Conservation (phyloP, 1,140 invertebrate genomes). For the Dinoponera quadriceps region DNA sequence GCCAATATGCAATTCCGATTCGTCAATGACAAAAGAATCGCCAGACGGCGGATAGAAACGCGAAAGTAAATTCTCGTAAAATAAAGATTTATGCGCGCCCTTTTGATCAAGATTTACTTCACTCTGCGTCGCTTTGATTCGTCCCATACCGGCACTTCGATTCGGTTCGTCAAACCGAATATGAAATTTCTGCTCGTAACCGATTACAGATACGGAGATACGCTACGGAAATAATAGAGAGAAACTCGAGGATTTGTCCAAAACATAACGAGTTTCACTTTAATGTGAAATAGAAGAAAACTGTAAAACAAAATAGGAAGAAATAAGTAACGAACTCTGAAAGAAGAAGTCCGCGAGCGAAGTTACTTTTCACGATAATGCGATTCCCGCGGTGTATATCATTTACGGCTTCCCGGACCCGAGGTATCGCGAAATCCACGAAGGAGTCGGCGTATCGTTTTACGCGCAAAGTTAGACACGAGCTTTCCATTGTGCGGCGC, state of each 20-base stretch:
- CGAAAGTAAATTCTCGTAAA: conserved; percentile 6
- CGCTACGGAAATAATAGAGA: neutral
- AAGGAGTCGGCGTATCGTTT: neutral
- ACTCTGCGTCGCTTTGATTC: neutral
- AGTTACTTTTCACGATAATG: too few species aligned
- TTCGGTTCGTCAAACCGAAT: conserved; percentile 3
- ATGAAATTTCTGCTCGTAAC: neutral
- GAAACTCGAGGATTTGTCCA: neutral
- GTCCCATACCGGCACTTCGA: neutral
- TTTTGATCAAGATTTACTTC: neutral
- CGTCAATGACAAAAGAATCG: neutral
- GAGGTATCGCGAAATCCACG: too few species aligned
- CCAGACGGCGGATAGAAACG: too few species aligned
- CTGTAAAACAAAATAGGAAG: too few species aligned
- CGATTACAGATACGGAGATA: neutral
- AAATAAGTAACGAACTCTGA: too few species aligned
- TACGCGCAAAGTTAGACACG: neutral
- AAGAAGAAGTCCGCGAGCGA: too few species aligned
- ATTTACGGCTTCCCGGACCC: too few species aligned
- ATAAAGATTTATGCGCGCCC: neutral
- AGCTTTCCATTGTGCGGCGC: neutral
- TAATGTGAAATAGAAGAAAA: neutral
- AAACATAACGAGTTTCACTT: neutral
- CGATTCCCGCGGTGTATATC: too few species aligned
- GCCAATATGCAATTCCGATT: neutral